A percentile compares a stretch with the other conserved stretches of the same genome.
These are phyloP conservation scores for Notiomystis cincta DNA, from an alignment of 2,113 vertebrate species.

Conservation along the genomic window DNA sequence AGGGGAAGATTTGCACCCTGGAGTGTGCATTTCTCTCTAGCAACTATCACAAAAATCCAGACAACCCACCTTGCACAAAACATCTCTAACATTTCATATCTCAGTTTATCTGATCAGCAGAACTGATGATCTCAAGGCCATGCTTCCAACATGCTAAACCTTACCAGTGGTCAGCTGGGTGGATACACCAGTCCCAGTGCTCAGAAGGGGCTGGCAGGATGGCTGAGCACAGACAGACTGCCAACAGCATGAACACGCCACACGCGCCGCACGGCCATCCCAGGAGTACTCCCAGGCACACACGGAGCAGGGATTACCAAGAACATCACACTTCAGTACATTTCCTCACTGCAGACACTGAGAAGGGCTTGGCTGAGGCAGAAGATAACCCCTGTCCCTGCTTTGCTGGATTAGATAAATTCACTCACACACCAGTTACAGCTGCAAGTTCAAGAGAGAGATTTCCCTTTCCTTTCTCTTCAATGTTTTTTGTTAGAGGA, in stretches of 20 bases:
- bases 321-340: neutral
- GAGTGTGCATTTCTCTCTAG: neutral
- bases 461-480: neutral
- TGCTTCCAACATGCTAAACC: neutral
- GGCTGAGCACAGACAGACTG: neutral
- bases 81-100: neutral
- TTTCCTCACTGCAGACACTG: neutral
- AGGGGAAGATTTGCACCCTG: neutral
- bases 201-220: neutral
- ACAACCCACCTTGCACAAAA: neutral
- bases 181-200: neutral
- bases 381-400: neutral
- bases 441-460: neutral
- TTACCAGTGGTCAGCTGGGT: neutral
- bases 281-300: neutral
- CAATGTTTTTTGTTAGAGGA: neutral
- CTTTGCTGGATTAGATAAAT: neutral
- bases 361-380: neutral
- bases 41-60: neutral
- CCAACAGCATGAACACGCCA: rapidly evolving
- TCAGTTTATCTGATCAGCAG: neutral
- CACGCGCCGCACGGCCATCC: rapidly evolving
- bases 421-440: neutral
- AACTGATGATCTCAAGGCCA: neutral
- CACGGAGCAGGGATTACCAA: neutral